A percentile compares a stretch with the other conserved stretches of the same genome.
Evolutionary conservation across 2,113 vertebrate genomes (phyloP).

Genomic region (Deroptyus accipitrinus): DNA sequence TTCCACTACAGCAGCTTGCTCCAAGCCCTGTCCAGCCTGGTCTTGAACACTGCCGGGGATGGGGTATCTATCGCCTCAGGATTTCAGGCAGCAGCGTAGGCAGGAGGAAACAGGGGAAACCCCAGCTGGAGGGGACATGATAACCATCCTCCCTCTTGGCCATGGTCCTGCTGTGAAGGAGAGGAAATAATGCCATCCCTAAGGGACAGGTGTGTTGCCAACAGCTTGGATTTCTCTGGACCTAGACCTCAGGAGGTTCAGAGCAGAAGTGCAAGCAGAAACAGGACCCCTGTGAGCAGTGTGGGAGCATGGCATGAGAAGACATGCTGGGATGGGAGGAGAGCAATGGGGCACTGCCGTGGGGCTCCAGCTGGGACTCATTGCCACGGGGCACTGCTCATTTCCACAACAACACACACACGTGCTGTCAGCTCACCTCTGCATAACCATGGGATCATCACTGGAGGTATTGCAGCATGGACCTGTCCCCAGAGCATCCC

Average conservation of each 20-base stretch:
- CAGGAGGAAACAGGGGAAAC: background rate
- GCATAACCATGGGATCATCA: background rate
- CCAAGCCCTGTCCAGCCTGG: background rate
- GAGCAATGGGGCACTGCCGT: background rate
- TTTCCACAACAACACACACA: rapidly evolving
- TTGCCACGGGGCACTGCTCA: rapidly evolving
- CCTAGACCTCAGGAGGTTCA: background rate
- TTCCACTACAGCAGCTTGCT: background rate
- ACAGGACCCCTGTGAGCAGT: rapidly evolving
- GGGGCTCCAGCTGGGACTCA: background rate
- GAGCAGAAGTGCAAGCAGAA: background rate
- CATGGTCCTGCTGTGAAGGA: background rate
- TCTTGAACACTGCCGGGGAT: background rate
- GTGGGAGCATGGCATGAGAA: rapidly evolving
- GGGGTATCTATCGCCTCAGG: background rate
- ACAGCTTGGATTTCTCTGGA: background rate
- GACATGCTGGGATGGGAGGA: rapidly evolving
- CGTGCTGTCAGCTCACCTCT: rapidly evolving
- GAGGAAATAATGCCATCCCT: background rate
- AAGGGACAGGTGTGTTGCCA: background rate
- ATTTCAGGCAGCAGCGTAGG: background rate
- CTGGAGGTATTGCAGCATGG: background rate
- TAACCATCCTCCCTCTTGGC: background rate
- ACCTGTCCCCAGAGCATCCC: background rate
- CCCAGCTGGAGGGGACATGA: background rate